phyloP scores from a whole-genome alignment of 2,888 invertebrate species.

The Tethea ocularis region DNA sequence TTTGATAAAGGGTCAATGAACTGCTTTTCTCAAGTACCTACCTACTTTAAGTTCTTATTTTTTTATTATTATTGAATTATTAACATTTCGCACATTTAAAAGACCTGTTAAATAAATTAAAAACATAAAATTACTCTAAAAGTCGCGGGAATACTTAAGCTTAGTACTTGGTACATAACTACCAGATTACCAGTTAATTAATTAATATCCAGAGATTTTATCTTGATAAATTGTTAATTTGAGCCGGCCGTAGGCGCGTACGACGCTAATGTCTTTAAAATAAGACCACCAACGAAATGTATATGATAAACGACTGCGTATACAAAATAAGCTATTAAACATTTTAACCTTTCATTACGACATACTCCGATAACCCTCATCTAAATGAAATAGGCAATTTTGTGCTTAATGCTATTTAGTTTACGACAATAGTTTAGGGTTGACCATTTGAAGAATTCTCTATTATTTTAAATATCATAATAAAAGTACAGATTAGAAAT shows the following conservation, averaged over 20 bases:
- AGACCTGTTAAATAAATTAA: no score
- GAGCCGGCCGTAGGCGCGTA: slow-evolving; percentile 11
- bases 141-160: neutral
- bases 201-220: neutral
- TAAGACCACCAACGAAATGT: slow-evolving; percentile 29
- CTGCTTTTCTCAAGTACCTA: slow-evolving; percentile 10
- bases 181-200: neutral
- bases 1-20: slow-evolving; percentile 29
- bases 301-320: slow-evolving; percentile 30
- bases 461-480: no score
- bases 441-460: neutral
- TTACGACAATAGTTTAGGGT: neutral
- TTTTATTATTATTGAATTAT: no score
- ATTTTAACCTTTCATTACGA: slow-evolving; percentile 15
- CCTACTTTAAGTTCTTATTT: neutral
- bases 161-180: neutral
- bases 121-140: no score
- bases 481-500: no score
- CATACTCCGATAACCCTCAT: slow-evolving; percentile 2
- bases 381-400: slow-evolving; percentile 1
- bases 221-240: slow-evolving; percentile 15
- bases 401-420: slow-evolving; percentile 1
- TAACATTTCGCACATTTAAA: no score
- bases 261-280: slow-evolving; percentile 31
- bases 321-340: slow-evolving; percentile 28